Evolutionary conservation across 2,797 vertebrate species (phyloP).

Genomic region (Saxicola maurus): DNA sequence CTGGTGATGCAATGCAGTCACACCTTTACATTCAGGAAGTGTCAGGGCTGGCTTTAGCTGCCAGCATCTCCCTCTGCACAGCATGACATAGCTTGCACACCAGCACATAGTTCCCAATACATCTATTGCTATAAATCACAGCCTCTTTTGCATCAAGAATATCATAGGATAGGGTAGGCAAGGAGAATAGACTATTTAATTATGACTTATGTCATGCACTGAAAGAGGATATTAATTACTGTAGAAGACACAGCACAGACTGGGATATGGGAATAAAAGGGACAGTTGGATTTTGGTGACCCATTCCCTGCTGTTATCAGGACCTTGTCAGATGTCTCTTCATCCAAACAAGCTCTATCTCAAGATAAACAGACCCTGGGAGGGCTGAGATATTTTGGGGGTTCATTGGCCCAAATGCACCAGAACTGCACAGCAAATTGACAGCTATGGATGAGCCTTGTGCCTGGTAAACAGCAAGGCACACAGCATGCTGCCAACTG

Average conservation of each 20-base stretch:
- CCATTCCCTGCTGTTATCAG: background rate
- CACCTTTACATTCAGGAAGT: background rate
- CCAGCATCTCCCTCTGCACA: background rate
- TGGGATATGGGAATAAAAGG: background rate
- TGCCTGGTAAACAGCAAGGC: constrained; percentile 27
- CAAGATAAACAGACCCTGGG: background rate
- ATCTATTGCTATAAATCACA: background rate
- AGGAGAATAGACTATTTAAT: background rate
- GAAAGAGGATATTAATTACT: background rate
- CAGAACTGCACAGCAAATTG: background rate
- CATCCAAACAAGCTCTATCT: background rate
- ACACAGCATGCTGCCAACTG: background rate
- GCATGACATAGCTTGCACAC: background rate
- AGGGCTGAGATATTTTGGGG: background rate
- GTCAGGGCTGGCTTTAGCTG: background rate
- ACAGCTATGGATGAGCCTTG: background rate
- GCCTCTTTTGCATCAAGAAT: background rate
- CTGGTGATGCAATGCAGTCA: background rate
- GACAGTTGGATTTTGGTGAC: background rate
- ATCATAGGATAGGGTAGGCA: background rate
- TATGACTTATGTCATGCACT: background rate
- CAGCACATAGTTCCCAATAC: background rate
- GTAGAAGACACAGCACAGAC: background rate
- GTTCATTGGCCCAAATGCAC: background rate
- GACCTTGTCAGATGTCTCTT: background rate